Conservation (phyloP, 2,113 vertebrate genomes). For the Paratilapia polleni region DNA sequence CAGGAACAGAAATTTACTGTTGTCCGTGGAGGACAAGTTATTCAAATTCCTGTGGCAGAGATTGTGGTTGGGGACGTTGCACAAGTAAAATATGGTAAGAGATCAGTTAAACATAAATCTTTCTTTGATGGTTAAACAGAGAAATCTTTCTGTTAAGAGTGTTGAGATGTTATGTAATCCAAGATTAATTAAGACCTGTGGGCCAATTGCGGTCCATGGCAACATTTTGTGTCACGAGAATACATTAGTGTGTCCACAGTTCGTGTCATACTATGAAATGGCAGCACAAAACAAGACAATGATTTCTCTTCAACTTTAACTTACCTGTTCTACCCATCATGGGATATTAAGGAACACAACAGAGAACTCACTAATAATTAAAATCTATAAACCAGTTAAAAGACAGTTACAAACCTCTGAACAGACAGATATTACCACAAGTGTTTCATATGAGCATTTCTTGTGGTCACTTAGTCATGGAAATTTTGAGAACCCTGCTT, state of each 20-base stretch:
- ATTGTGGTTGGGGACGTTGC: conserved; percentile 97
- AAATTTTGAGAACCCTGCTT: not conserved
- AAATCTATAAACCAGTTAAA: not conserved
- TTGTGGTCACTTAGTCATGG: not conserved
- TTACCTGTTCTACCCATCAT: not conserved
- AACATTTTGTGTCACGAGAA: not conserved
- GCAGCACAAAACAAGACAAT: not conserved
- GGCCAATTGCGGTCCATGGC: not conserved
- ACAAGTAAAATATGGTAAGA: conserved; percentile 98
- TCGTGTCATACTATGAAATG: no score
- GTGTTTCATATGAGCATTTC: not conserved
- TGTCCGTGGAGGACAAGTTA: conserved; percentile 94
- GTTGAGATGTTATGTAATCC: not conserved
- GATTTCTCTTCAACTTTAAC: not conserved
- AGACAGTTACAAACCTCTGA: not conserved
- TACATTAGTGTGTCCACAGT: not conserved
- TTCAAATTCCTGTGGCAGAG: conserved; percentile 97
- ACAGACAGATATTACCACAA: not conserved
- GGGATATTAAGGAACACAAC: not conserved
- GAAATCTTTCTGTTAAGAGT: not conserved
- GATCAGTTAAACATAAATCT: not conserved
- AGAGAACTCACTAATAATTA: not conserved
- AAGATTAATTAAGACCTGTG: not conserved
- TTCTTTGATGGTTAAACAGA: not conserved
- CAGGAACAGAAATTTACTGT: conserved; percentile 99